Percentiles rank a stretch among this genome's conserved stretches.
These are phyloP conservation scores for Heliconius sara DNA, from an alignment of 2,888 invertebrate species.

Conservation along the genomic window DNA sequence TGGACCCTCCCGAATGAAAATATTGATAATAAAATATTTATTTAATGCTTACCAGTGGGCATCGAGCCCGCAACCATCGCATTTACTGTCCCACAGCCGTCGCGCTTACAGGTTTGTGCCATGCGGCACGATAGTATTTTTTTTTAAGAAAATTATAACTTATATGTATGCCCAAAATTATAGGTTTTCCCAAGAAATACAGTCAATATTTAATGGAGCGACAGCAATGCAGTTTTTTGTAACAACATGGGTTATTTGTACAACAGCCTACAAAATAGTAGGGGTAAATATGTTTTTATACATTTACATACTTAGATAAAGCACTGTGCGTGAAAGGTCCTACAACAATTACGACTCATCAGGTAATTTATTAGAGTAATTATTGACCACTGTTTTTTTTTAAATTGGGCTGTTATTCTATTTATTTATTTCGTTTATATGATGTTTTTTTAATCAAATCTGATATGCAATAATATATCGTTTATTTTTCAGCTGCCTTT, in stretches of 20 bases:
- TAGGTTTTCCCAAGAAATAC: constrained; percentile 68
- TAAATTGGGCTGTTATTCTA: not conserved
- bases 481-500: constrained; percentile 62
- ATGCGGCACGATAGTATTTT: not conserved
- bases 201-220: constrained; percentile 69
- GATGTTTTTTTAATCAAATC: not conserved
- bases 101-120: too few species aligned
- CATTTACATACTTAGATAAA: not conserved
- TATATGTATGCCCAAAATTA: constrained; percentile 31
- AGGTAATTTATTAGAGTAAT: not conserved
- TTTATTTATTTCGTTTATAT: not conserved
- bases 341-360: not conserved
- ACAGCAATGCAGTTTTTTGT: constrained; percentile 67
- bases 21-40: too few species aligned
- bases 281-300: constrained; percentile 59
- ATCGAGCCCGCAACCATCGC: too few species aligned
- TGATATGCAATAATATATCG: not conserved
- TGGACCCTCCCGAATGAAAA: too few species aligned
- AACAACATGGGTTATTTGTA: constrained; percentile 74
- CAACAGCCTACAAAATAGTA: constrained; percentile 74
- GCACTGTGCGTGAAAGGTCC: not conserved
- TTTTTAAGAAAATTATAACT: not conserved
- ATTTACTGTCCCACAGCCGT: too few species aligned
- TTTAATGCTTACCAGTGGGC: too few species aligned
- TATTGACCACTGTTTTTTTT: not conserved